These are phyloP conservation scores for Perodicticus potto DNA, from an alignment of 2,797 vertebrate genomes.

Conservation along the genomic window DNA sequence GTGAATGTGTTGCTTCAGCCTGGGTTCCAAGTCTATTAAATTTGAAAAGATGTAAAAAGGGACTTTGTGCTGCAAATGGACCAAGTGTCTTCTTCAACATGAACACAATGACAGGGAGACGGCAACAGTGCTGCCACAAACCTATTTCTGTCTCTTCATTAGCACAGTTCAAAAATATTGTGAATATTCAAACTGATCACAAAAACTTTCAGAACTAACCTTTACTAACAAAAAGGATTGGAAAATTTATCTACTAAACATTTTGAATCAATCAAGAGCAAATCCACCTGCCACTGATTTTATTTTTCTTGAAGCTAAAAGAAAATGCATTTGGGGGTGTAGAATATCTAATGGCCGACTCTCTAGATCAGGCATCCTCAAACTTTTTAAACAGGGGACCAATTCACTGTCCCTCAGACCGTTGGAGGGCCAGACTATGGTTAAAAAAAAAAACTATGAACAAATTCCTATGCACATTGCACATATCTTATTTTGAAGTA, in stretches of 20 bases:
- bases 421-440: too few relatives aligned
- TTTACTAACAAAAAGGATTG: constrained; percentile 29
- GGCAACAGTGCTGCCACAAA: neutral
- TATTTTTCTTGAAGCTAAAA: constrained; percentile 39
- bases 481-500: too few relatives aligned
- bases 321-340: neutral
- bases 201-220: constrained; percentile 43
- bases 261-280: constrained; percentile 69
- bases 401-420: too few relatives aligned
- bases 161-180: constrained; percentile 48
- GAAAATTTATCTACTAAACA: constrained; percentile 48
- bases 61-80: constrained; percentile 14
- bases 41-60: constrained; percentile 57
- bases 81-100: neutral
- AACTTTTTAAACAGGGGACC: too few relatives aligned
- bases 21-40: constrained; percentile 49
- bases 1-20: constrained; percentile 57
- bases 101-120: constrained; percentile 8
- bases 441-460: too few relatives aligned
- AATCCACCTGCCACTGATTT: constrained; percentile 32
- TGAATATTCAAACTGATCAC: constrained; percentile 42
- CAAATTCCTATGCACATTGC: too few relatives aligned
- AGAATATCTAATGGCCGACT: neutral
- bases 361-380: too few relatives aligned
- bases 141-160: neutral